A percentile compares a stretch with the other conserved stretches of the same genome.
Evolutionary conservation across 2,888 invertebrate species (phyloP).

Genomic region (Argyresthia albistria): DNA sequence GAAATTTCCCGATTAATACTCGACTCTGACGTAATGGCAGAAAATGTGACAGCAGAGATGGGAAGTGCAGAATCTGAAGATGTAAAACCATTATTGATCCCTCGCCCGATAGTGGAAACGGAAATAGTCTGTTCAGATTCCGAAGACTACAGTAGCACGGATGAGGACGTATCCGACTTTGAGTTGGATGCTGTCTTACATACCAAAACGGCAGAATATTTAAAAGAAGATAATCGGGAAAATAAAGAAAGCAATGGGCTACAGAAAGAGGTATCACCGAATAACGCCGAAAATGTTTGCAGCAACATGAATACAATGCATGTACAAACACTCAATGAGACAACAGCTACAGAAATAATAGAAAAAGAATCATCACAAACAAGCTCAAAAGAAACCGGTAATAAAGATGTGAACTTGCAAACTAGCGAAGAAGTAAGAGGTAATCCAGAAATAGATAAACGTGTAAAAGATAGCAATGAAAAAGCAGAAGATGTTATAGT

Average conservation of each 20-base stretch:
- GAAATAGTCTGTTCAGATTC: conserved; percentile 2
- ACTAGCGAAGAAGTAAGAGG: no score
- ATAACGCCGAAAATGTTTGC: not conserved
- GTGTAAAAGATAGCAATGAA: not conserved
- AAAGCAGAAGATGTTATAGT: not conserved
- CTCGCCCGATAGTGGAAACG: not conserved
- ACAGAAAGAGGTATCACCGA: not conserved
- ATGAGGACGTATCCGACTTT: conserved; percentile 1
- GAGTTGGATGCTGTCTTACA: not conserved
- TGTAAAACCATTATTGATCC: not conserved
- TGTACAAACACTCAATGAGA: not conserved
- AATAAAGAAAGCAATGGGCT: not conserved
- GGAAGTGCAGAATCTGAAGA: not conserved
- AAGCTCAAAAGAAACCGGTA: not conserved
- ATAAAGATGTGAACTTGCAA: not conserved
- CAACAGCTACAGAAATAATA: not conserved
- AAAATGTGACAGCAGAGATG: not conserved
- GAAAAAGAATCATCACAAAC: not conserved
- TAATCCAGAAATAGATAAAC: not conserved
- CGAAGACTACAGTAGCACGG: conserved; percentile 1
- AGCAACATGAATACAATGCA: not conserved
- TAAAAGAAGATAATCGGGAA: not conserved
- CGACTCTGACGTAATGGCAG: not conserved
- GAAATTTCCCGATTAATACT: not conserved
- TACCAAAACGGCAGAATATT: not conserved